Base-by-base conservation (phyloP, 1,140 invertebrate species). In the Drosophila oshimai region DNA sequence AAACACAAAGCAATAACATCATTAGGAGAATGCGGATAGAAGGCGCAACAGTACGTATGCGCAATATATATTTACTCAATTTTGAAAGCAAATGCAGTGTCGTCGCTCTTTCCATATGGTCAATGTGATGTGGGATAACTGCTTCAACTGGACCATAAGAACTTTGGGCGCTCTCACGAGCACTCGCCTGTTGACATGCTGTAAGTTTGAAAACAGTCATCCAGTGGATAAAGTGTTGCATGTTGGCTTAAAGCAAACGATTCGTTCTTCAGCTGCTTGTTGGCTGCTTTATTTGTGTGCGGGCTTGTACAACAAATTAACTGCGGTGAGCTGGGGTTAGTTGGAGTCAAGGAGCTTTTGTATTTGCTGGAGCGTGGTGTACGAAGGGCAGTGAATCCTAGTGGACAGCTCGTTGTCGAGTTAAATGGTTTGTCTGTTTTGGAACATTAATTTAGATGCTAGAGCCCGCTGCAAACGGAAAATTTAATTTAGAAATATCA, bases 241-340 rank as follows among this genome's bases (percentile, higher is more conserved):
- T 79, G 79, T 83, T 83, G 74, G 74, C 70, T 79, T 64, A 86
- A 86, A 86, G 79, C 79, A 84, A 86, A 84, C 75, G 75, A 71
- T 71, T 62, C 47, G 24, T 45, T 55, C 76, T 71, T 45, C 50
- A 70, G 50, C 60, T 65, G 60, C 54, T 37, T 53, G 69, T 72
- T 83, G 74, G 65, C 62, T 69, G 69, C 69, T 84, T 77, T 83
- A 84, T 83, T 84, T 83, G 79, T 83, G 80, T 83, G 80, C 80
- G 79, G 74, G 71, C 64, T 74, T 58, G 80, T 72, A 68, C 79
- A 86, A 86, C 79, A 84, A 84, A 84, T 84, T 84, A 84, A 86
- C 79, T 84, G 79, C 57, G 80, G 80, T 80, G 44, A 62, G 71
- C 42, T 69, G 29, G 24, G 55, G 41, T 1, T n/a, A 17, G 18